Evolutionary conservation across 1,140 invertebrate genomes (phyloP).

Genomic region (Drosophila jambulina): DNA sequence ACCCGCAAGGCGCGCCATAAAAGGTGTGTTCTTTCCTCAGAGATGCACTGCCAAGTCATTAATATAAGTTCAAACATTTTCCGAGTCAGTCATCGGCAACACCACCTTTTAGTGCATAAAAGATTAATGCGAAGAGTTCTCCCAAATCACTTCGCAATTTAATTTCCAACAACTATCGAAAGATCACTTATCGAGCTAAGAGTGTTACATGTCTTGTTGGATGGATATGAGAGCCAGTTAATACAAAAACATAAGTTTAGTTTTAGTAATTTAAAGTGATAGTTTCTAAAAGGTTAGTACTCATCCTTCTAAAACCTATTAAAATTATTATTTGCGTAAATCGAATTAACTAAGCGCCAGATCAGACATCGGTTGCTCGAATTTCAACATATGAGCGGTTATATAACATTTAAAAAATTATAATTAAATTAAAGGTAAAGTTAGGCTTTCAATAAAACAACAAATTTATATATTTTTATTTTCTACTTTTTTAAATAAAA

Average conservation of each 20-base stretch:
- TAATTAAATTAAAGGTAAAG: background rate
- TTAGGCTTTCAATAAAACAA: background rate
- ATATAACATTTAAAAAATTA: background rate
- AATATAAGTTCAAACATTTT: slow-evolving; percentile 22
- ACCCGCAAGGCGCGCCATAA: slow-evolving; percentile 27
- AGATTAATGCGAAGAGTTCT: background rate
- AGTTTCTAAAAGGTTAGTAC: background rate
- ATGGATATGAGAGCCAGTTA: background rate
- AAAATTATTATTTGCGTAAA: background rate
- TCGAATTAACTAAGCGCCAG: background rate
- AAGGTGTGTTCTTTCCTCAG: slow-evolving; percentile 9
- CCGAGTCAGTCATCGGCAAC: slow-evolving; percentile 3
- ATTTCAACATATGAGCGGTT: too few relatives aligned
- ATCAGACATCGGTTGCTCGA: background rate
- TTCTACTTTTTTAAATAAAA: background rate
- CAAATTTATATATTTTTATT: background rate
- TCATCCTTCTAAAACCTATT: background rate
- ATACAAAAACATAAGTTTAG: background rate
- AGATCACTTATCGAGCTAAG: background rate
- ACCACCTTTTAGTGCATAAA: slow-evolving; percentile 10
- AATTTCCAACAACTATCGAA: background rate
- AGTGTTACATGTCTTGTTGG: background rate
- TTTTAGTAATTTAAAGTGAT: background rate
- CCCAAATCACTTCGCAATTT: slow-evolving; percentile 2
- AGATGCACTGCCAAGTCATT: slow-evolving; percentile 42